phyloP scores from a whole-genome alignment of 2,888 invertebrate genomes.

The Axea sp. region DNA sequence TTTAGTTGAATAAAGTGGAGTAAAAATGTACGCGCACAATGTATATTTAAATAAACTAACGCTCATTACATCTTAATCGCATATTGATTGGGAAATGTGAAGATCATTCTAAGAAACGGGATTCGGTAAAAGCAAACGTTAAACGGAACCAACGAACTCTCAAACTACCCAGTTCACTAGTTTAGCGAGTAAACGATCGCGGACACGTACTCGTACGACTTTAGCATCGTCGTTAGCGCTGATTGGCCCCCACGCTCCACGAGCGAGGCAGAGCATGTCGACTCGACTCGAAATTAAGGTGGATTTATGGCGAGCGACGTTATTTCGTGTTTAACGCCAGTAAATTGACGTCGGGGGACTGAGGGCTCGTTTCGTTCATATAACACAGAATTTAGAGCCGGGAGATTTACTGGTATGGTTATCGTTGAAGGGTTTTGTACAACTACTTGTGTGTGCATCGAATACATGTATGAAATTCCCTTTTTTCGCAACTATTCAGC shows the following conservation, averaged over 20 bases:
- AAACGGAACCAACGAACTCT: conserved; percentile 61
- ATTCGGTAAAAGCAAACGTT: conserved; percentile 50
- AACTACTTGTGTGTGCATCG: conserved; percentile 52
- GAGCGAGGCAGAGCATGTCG: conserved; percentile 62
- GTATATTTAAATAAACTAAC: background rate
- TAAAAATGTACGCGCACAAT: background rate
- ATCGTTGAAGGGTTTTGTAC: conserved; percentile 62
- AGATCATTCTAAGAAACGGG: conserved; percentile 55
- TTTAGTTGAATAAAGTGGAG: background rate
- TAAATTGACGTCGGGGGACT: conserved; percentile 68
- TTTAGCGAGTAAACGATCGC: conserved; percentile 68
- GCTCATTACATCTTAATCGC: conserved; percentile 36
- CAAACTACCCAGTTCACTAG: conserved; percentile 60
- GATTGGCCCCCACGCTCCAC: conserved; percentile 67
- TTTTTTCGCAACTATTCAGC: conserved; percentile 42
- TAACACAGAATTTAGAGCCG: conserved; percentile 62
- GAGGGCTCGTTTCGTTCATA: conserved; percentile 61
- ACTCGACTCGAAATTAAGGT: conserved; percentile 69
- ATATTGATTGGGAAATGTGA: conserved; percentile 42
- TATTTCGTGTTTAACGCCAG: conserved; percentile 71
- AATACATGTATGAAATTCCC: conserved; percentile 54
- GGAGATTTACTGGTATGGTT: conserved; percentile 65
- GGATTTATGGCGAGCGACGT: conserved; percentile 71
- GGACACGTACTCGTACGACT: conserved; percentile 68
- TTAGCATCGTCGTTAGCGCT: conserved; percentile 70